Conservation (phyloP, 2,113 vertebrate species). For the Rissa tridactyla region DNA sequence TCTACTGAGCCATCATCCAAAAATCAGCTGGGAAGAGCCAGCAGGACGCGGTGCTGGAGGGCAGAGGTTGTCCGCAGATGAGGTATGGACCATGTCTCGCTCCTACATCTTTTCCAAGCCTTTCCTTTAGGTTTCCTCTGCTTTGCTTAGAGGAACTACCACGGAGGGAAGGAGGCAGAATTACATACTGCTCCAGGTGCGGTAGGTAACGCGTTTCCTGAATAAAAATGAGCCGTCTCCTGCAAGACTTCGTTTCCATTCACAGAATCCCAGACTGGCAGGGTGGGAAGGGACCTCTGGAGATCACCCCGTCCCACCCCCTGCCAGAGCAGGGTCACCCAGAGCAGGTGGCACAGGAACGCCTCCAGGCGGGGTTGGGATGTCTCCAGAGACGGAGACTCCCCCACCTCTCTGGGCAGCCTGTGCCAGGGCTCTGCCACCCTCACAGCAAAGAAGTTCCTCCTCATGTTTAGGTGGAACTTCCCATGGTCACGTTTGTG, state of each 20-base stretch:
- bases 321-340: no score
- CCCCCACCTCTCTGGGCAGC: no score
- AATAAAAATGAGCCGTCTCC: neutral
- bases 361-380: no score
- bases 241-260: neutral
- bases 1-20: rapidly evolving
- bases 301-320: no score
- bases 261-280: no score
- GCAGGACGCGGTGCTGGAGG: rapidly evolving
- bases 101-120: neutral
- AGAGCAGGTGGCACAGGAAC: no score
- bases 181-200: neutral
- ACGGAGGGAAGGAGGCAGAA: neutral
- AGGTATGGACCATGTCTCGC: rapidly evolving
- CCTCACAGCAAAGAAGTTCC: no score
- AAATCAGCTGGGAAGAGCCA: neutral
- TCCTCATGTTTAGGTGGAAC: no score
- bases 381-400: no score
- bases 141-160: neutral
- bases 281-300: no score
- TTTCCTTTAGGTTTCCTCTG: neutral
- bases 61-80: neutral
- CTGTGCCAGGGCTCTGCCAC: no score
- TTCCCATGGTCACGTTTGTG: no score
- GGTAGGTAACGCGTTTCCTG: rapidly evolving